Percentiles rank a stretch among this genome's conserved stretches.
Conservation (phyloP, 92 coral and sea anemone genomes). For the Paragorgia papillata region DNA sequence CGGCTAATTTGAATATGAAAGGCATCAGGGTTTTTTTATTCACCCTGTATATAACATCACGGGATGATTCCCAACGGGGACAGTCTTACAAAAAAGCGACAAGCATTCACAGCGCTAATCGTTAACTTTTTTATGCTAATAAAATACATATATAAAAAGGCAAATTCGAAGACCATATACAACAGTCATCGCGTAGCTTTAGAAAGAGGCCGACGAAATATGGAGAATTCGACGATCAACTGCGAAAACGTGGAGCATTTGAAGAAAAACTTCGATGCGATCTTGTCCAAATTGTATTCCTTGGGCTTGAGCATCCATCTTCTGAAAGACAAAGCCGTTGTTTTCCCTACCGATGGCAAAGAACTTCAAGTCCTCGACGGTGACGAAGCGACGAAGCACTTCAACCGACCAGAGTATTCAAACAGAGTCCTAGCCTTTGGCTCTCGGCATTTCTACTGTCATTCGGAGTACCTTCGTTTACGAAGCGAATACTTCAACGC, state of each 20-base stretch:
- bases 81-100: too few species aligned
- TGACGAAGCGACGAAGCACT: conserved; percentile 84
- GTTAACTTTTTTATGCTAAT: too few species aligned
- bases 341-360: conserved; percentile 57
- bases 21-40: too few species aligned
- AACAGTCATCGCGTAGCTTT: too few species aligned
- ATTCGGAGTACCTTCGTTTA: conserved; percentile 79
- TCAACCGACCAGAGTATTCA: conserved; percentile 84
- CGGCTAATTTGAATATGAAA: too few species aligned
- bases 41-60: too few species aligned
- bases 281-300: conserved; percentile 55
- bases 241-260: conserved; percentile 48
- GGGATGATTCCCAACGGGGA: too few species aligned
- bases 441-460: conserved; percentile 79
- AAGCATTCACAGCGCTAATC: too few species aligned
- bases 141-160: too few species aligned
- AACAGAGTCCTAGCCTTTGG: conserved; percentile 81
- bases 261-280: conserved; percentile 55
- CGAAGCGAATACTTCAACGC: conserved; percentile 90
- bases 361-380: conserved; percentile 82
- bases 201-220: neutral
- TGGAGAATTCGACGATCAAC: neutral
- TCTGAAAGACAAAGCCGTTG: conserved; percentile 77
- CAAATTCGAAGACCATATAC: too few species aligned
- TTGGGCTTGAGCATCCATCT: conserved; percentile 84